A percentile compares a stretch with the other conserved stretches of the same genome.
Conservation (phyloP, 2,888 invertebrate genomes). For the Acleris holmiana region DNA sequence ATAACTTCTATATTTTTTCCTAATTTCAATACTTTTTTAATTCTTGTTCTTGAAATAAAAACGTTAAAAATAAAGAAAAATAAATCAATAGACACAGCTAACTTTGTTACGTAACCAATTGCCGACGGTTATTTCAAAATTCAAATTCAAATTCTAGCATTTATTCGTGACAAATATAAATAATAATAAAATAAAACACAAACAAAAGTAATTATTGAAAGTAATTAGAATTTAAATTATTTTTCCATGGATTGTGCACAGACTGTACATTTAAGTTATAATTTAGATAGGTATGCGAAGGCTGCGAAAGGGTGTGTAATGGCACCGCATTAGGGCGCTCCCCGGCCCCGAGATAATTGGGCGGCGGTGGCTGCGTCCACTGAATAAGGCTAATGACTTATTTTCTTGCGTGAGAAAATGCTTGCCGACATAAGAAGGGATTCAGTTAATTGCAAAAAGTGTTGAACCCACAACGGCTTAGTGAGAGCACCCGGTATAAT, state of each 20-base stretch:
- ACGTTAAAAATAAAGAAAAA: too few species aligned
- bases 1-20: too few species aligned
- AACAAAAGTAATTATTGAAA: too few species aligned
- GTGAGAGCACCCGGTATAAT: conserved; percentile 20
- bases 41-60: too few species aligned
- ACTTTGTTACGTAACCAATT: too few species aligned
- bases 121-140: too few species aligned
- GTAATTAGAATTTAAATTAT: too few species aligned
- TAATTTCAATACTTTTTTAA: too few species aligned
- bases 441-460: conserved; percentile 37
- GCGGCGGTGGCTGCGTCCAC: conserved; percentile 29
- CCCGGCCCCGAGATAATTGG: conserved; percentile 34
- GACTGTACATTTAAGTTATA: conserved; percentile 34
- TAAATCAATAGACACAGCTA: too few species aligned
- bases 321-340: conserved; percentile 32
- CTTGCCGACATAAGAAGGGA: conserved; percentile 35
- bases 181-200: too few species aligned
- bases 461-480: conserved; percentile 28
- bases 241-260: conserved; percentile 20
- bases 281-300: conserved; percentile 29
- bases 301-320: conserved; percentile 33
- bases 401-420: conserved; percentile 38
- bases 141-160: too few species aligned
- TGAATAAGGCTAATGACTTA: conserved; percentile 38
- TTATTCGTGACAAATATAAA: too few species aligned